Percentiles rank a stretch among this genome's conserved stretches.
Evolutionary conservation across 2,888 invertebrate genomes (phyloP).

Genomic region (Ophion obscuratus): DNA sequence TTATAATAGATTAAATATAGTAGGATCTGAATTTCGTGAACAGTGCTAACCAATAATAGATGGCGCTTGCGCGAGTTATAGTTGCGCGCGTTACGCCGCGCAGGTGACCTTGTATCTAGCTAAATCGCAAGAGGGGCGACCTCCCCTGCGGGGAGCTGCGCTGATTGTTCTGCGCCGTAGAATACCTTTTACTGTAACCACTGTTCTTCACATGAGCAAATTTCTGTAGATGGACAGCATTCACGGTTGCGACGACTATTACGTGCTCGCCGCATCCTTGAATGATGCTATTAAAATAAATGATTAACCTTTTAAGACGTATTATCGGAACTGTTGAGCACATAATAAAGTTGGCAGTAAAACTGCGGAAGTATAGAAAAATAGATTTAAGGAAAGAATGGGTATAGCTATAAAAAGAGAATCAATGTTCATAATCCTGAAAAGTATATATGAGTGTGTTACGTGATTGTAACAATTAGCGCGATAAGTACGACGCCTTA

Average conservation of each 20-base stretch:
- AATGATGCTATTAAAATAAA: background rate
- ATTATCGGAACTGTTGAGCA: background rate
- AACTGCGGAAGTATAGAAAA: background rate
- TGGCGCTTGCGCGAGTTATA: too few species aligned
- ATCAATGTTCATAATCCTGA: background rate
- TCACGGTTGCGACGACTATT: background rate
- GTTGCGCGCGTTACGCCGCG: too few species aligned
- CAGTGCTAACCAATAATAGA: too few species aligned
- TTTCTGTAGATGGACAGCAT: background rate
- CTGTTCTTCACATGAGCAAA: background rate
- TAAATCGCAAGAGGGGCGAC: too few species aligned
- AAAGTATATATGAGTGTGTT: background rate
- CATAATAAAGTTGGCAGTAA: background rate
- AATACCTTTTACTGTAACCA: background rate
- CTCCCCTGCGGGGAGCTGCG: background rate
- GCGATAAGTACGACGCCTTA: slow-evolving; percentile 33
- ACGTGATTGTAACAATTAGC: slow-evolving; percentile 10
- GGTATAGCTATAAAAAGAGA: background rate
- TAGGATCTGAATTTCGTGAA: too few species aligned
- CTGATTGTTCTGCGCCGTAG: background rate
- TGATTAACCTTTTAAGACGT: background rate
- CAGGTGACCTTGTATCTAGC: too few species aligned
- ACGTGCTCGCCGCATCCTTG: background rate
- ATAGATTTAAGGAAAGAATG: background rate
- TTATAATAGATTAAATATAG: too few species aligned